Base-by-base conservation (phyloP, 1,140 invertebrate genomes). In the Drosophila grimshawi region DNA sequence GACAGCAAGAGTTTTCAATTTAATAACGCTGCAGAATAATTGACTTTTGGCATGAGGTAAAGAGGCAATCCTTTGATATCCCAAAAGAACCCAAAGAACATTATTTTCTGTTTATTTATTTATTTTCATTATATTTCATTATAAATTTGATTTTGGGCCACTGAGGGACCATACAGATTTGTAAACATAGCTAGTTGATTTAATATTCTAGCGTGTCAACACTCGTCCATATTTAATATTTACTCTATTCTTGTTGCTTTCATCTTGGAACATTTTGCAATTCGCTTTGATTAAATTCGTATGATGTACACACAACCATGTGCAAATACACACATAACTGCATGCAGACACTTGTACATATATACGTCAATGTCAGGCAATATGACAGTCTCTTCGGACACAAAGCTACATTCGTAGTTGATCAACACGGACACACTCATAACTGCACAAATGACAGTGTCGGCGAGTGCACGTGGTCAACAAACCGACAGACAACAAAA, bases 1-100 rank as follows among this genome's bases (percentile, higher is more conserved):
- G 69, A 72, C 69, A 72, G 63, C 30, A n/a, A 57, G 60, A 60
- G 37, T 46, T 67, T 72, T 72, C 39, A 67, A 60, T 59, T 72
- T 67, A 67, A 53, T 66, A 67, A 45, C 55, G 6, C 37, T 8
- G 43, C 32, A 30, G 67, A 66, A 67, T 72, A 72, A 72, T 72
- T 72, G 67, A 72, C 64, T 72, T 59, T 72, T 27, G 3, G 43
- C 4, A 56, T 70, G 27, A 5, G 65, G 11, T 61, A 48, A 53
- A 27, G 19, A 19, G 19, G 19, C 19, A 65, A 68, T 35, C 37
- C 48, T 43, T 52, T 43, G 1, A 19, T 10, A 32, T 37, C 32
- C 29, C 52, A 32, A 19, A 52, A 4, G n/a, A 35, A 43, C 10
- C 7, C 29, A 19, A 66, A 32, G 4, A 27, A 19, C 19, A 19